These are phyloP conservation scores for Eupeodes latifasciatus DNA, from an alignment of 2,888 invertebrate genomes.

Conservation along the genomic window DNA sequence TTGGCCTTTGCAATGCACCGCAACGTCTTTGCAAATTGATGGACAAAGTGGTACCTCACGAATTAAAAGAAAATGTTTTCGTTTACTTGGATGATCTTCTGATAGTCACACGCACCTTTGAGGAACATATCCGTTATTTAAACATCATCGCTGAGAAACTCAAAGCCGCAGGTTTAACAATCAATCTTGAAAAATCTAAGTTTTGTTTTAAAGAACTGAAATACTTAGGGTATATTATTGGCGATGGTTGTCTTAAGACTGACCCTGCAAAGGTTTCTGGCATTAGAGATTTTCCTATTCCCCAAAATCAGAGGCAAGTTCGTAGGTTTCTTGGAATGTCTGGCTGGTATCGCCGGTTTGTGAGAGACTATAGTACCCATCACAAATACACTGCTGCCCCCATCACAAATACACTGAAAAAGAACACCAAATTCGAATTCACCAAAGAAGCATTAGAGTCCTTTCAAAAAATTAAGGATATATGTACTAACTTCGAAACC, in stretches of 20 bases:
- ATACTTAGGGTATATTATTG: constrained; percentile 53
- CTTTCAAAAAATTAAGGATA: constrained; percentile 1
- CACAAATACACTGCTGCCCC: constrained; percentile 55
- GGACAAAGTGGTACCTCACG: too few relatives aligned
- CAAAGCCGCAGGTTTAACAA: not conserved
- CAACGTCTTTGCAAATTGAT: too few relatives aligned
- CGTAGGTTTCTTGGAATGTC: constrained; percentile 72
- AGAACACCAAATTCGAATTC: not conserved
- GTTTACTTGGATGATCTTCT: constrained; percentile 3
- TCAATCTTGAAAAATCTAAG: not conserved
- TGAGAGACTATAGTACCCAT: constrained; percentile 52
- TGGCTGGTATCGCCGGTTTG: constrained; percentile 74
- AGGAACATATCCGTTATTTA: not conserved
- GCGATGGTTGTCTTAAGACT: constrained; percentile 4
- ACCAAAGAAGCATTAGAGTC: not conserved
- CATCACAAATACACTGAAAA: constrained; percentile 18
- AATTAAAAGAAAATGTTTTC: not conserved
- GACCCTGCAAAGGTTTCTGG: constrained; percentile 24
- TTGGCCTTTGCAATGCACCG: too few relatives aligned
- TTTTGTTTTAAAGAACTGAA: not conserved
- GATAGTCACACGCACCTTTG: not conserved
- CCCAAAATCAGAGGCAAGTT: constrained; percentile 61
- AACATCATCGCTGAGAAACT: not conserved
- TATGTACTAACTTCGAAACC: constrained; percentile 5
- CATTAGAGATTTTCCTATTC: constrained; percentile 17